Evolutionary conservation across 2,113 vertebrate genomes (phyloP).

Genomic region (Pongo pygmaeus): DNA sequence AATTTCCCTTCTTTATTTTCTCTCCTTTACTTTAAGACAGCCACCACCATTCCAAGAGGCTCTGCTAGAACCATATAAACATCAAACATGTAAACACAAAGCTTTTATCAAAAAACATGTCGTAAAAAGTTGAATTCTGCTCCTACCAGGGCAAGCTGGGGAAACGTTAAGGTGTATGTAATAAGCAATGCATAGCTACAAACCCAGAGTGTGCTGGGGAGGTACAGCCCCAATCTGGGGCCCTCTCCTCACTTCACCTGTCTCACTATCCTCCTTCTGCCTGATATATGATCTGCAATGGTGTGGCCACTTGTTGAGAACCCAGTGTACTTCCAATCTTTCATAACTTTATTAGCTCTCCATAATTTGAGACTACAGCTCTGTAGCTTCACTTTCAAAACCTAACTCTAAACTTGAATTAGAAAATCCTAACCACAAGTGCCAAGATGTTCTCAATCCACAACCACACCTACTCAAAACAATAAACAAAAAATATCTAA

Average conservation of each 20-base stretch:
- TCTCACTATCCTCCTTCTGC: background rate
- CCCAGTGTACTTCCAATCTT: background rate
- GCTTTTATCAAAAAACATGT: background rate
- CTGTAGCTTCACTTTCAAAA: background rate
- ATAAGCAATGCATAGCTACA: background rate
- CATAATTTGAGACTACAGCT: background rate
- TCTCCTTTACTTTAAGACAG: background rate
- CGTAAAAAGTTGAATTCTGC: background rate
- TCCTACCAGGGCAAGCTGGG: background rate
- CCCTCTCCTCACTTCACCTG: background rate
- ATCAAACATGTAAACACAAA: background rate
- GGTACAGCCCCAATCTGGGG: rapidly evolving
- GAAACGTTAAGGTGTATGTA: background rate
- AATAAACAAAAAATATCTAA: background rate
- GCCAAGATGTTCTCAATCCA: background rate
- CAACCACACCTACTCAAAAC: background rate
- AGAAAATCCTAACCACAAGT: background rate
- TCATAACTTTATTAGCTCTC: background rate
- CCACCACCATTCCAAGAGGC: background rate
- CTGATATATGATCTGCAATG: background rate
- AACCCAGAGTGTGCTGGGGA: background rate
- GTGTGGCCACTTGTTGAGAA: background rate
- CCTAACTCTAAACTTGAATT: background rate
- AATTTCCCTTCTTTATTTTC: slow-evolving; percentile 1
- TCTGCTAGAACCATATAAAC: background rate